phyloP scores from a whole-genome alignment of 2,888 invertebrate species.

The Synergus japonicus region DNA sequence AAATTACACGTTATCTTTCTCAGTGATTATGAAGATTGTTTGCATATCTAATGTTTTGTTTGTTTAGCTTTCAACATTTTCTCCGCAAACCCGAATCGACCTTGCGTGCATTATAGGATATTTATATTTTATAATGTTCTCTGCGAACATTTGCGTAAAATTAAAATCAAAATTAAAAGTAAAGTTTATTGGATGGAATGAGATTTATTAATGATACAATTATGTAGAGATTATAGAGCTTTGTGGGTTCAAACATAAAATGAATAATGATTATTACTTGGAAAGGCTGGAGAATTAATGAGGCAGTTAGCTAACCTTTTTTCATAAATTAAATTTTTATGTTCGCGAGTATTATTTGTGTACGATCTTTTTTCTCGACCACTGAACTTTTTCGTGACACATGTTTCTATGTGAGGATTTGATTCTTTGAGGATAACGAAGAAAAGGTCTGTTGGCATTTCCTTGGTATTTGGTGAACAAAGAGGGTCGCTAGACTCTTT shows the following conservation, averaged over 20 bases:
- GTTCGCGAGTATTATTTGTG: not conserved
- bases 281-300: not conserved
- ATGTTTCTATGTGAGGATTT: slow-evolving; percentile 6
- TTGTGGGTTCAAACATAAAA: not conserved
- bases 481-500: not conserved
- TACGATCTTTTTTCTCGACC: not conserved
- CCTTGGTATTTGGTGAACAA: not conserved
- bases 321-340: not conserved
- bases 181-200: not conserved
- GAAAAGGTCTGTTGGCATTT: not conserved
- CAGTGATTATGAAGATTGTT: not conserved
- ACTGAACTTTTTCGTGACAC: not conserved
- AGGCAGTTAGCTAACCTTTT: not conserved
- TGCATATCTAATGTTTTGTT: slow-evolving; percentile 3
- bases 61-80: slow-evolving; percentile 7
- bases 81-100: not conserved
- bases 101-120: not conserved
- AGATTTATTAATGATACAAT: not conserved
- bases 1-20: not conserved
- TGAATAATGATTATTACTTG: not conserved
- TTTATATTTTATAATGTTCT: not conserved
- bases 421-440: not conserved
- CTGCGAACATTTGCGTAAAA: not conserved
- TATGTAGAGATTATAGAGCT: not conserved
- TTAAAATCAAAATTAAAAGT: not conserved